These are phyloP conservation scores for Eulemur rufifrons DNA, from an alignment of 2,113 vertebrate species.

Conservation along the genomic window DNA sequence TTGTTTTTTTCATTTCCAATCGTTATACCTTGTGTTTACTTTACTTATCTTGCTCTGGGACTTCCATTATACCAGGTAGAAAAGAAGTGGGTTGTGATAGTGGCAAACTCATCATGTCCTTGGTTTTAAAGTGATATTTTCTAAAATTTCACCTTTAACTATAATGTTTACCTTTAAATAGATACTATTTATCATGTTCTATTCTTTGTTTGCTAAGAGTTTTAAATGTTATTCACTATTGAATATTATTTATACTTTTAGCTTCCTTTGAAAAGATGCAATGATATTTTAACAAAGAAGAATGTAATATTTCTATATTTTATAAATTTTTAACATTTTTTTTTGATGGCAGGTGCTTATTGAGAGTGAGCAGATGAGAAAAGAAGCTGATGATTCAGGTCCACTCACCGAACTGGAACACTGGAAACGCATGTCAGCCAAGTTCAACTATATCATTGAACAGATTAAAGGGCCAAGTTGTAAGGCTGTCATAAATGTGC, in stretches of 20 bases:
- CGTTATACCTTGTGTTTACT: neutral
- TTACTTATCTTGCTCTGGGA: neutral
- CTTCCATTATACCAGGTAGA: neutral
- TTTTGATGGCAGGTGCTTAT: slow-evolving; percentile 85
- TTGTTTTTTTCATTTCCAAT: slow-evolving; percentile 2
- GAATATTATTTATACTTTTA: neutral
- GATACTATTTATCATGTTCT: neutral
- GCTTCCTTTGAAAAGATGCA: neutral
- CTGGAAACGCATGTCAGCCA: slow-evolving; percentile 88
- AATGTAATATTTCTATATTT: neutral
- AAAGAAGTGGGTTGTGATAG: neutral
- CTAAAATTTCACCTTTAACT: neutral
- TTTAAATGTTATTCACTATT: neutral
- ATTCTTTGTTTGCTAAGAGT: neutral
- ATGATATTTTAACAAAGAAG: neutral
- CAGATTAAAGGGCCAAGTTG: slow-evolving; percentile 88
- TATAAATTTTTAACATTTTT: neutral
- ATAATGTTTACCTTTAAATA: slow-evolving; percentile 26
- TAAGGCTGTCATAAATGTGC: slow-evolving; percentile 85
- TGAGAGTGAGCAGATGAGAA: slow-evolving; percentile 87
- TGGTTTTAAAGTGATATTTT: slow-evolving; percentile 48
- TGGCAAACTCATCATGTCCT: neutral
- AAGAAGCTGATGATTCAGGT: slow-evolving; percentile 85
- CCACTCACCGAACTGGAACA: slow-evolving; percentile 89
- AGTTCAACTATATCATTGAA: slow-evolving; percentile 88